phyloP scores from a whole-genome alignment of 2,797 vertebrate genomes.

The Sebastes diploproa region DNA sequence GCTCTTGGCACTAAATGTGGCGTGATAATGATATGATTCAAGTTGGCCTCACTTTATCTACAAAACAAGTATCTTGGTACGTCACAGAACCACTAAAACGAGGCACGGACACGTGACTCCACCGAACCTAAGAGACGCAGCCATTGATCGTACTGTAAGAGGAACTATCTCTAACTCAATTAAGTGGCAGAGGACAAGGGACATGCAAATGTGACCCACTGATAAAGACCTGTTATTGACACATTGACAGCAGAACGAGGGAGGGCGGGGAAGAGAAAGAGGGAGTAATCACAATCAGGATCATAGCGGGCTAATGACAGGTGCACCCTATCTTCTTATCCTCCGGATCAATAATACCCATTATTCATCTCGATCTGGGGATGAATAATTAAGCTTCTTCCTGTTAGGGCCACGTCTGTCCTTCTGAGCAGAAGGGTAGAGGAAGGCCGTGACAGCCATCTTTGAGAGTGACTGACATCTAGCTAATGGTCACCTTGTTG shows the following conservation, averaged over 20 bases:
- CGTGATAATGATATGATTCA: slow-evolving; percentile 12
- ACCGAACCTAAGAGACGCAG: slow-evolving; percentile 5
- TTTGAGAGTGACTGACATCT: slow-evolving; percentile 43
- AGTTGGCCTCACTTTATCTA: background rate
- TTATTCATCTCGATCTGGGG: slow-evolving; percentile 58
- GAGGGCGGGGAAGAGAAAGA: slow-evolving; percentile 5
- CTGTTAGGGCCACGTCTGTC: slow-evolving; percentile 22
- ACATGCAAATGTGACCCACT: slow-evolving; percentile 61
- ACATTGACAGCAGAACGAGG: slow-evolving; percentile 38
- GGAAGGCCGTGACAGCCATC: slow-evolving; percentile 33
- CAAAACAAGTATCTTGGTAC: background rate
- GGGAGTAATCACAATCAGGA: slow-evolving; percentile 47
- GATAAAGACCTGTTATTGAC: slow-evolving; percentile 67
- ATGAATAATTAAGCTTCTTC: slow-evolving; percentile 68
- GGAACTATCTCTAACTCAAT: slow-evolving; percentile 60
- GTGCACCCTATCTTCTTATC: slow-evolving; percentile 50
- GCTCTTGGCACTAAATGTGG: slow-evolving; percentile 20
- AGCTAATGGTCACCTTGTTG: slow-evolving; percentile 60
- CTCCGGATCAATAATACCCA: slow-evolving; percentile 63
- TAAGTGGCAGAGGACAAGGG: slow-evolving; percentile 47
- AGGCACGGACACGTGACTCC: slow-evolving; percentile 1
- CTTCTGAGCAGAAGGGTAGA: slow-evolving; percentile 34
- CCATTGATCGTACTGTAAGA: slow-evolving; percentile 54
- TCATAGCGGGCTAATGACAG: slow-evolving; percentile 53
- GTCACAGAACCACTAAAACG: slow-evolving; percentile 9